These are phyloP conservation scores for Panagrolaimus sp. DNA, from an alignment of 1,140 invertebrate genomes.

Conservation along the genomic window DNA sequence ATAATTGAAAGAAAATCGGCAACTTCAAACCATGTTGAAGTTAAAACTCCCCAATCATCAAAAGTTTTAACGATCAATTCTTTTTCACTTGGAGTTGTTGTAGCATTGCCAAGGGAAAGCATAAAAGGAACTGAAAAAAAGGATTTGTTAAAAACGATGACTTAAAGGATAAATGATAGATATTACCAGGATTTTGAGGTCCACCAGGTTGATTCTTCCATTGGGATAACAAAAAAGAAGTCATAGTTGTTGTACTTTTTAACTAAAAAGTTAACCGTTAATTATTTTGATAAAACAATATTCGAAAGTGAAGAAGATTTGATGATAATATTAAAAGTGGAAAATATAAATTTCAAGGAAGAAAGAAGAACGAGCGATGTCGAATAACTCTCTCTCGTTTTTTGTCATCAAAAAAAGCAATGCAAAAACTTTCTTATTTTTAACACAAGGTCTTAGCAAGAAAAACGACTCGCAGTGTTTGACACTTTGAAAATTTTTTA, in stretches of 20 bases:
- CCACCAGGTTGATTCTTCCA: constrained; percentile 39
- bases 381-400: constrained; percentile 4
- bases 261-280: too few relatives aligned
- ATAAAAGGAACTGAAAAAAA: constrained; percentile 35
- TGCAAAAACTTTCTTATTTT: neutral
- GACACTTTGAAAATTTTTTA: too few relatives aligned
- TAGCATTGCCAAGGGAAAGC: constrained; percentile 25
- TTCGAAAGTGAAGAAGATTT: too few relatives aligned
- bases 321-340: too few relatives aligned
- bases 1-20: constrained; percentile 48
- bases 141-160: neutral
- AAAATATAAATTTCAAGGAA: neutral
- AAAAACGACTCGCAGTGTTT: too few relatives aligned
- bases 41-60: constrained; percentile 52
- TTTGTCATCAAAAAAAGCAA: neutral
- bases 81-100: constrained; percentile 35
- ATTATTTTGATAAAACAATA: too few relatives aligned
- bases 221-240: constrained; percentile 32
- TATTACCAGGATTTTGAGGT: constrained; percentile 41
- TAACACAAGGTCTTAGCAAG: too few relatives aligned
- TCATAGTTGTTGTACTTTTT: constrained; percentile 21
- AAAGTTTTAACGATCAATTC: constrained; percentile 45
- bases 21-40: constrained; percentile 55
- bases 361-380: neutral
- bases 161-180: neutral